phyloP scores from a whole-genome alignment of 2,888 invertebrate species.

The Polydrusus tereticollis region DNA sequence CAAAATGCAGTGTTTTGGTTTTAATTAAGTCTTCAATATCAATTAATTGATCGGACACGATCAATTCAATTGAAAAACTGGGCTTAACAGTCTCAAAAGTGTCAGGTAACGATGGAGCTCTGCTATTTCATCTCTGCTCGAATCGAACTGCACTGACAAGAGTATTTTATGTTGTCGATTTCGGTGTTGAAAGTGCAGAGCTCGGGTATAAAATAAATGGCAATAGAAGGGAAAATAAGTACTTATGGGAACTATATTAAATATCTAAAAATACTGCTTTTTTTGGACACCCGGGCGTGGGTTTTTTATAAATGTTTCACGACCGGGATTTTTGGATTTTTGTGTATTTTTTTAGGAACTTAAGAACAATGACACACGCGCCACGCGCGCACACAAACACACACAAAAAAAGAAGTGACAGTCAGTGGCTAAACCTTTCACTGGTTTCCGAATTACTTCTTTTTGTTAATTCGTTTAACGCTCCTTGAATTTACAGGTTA shows the following conservation, averaged over 20 bases:
- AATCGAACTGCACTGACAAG: too few species aligned
- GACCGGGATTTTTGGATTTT: constrained; percentile 49
- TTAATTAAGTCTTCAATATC: too few species aligned
- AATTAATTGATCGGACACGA: too few species aligned
- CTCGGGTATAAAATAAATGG: neutral
- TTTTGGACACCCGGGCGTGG: constrained; percentile 49
- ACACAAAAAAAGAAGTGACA: too few species aligned
- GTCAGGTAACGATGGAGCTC: constrained; percentile 1
- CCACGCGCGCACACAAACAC: neutral
- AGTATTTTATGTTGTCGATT: too few species aligned
- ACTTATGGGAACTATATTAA: constrained; percentile 13
- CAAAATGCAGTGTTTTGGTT: too few species aligned
- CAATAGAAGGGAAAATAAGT: neutral
- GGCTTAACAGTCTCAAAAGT: neutral
- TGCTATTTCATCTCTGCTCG: too few species aligned
- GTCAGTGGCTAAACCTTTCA: too few species aligned
- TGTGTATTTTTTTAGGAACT: constrained; percentile 53
- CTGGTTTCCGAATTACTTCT: too few species aligned
- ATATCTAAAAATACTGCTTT: constrained; percentile 55
- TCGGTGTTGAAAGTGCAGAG: constrained; percentile 2
- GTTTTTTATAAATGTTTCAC: constrained; percentile 60
- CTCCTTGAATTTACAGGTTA: too few species aligned
- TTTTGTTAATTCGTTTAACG: too few species aligned
- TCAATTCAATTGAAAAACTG: neutral
- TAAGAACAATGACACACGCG: constrained; percentile 14